Percentiles rank a stretch among this genome's conserved stretches.
Evolutionary conservation across 2,888 invertebrate genomes (phyloP).

Genomic region (Drosophila cracens): DNA sequence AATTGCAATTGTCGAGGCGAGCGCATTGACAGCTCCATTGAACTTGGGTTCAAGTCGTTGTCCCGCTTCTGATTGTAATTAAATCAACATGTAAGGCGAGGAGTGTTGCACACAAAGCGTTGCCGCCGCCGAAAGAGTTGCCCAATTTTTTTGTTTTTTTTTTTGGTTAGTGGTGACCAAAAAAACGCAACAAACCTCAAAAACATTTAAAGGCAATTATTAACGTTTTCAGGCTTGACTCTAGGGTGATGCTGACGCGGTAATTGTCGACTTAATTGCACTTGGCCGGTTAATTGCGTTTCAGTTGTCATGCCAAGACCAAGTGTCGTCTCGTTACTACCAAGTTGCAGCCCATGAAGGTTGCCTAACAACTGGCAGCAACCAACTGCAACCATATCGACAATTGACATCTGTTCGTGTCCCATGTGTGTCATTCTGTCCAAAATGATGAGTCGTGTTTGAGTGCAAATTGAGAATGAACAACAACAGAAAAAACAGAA

Average conservation of each 20-base stretch:
- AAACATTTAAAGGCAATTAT: constrained; percentile 62
- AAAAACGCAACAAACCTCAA: constrained; percentile 39
- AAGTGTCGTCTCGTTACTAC: constrained; percentile 32
- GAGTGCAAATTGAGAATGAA: constrained; percentile 54
- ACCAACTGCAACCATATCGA: constrained; percentile 30
- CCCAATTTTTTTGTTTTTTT: constrained; percentile 16
- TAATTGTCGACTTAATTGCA: constrained; percentile 74
- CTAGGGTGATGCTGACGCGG: constrained; percentile 43
- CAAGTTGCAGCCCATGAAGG: constrained; percentile 63
- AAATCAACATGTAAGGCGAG: constrained; percentile 62
- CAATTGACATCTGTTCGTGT: constrained; percentile 63
- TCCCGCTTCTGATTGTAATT: constrained; percentile 64
- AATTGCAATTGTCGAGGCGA: constrained; percentile 30
- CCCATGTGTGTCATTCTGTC: constrained; percentile 57
- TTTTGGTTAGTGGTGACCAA: constrained; percentile 13
- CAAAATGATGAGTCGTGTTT: constrained; percentile 68
- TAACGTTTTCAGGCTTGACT: constrained; percentile 23
- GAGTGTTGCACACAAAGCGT: constrained; percentile 35
- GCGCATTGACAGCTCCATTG: constrained; percentile 63
- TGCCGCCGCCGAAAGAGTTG: constrained; percentile 33
- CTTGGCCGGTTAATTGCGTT: constrained; percentile 77
- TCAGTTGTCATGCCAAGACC: constrained; percentile 76
- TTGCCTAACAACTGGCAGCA: constrained; percentile 45
- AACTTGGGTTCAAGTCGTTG: constrained; percentile 70
- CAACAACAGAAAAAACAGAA: not conserved